A percentile compares a stretch with the other conserved stretches of the same genome.
Conservation (phyloP, 1,140 invertebrate species). For the Aphelenchoides avenae region DNA sequence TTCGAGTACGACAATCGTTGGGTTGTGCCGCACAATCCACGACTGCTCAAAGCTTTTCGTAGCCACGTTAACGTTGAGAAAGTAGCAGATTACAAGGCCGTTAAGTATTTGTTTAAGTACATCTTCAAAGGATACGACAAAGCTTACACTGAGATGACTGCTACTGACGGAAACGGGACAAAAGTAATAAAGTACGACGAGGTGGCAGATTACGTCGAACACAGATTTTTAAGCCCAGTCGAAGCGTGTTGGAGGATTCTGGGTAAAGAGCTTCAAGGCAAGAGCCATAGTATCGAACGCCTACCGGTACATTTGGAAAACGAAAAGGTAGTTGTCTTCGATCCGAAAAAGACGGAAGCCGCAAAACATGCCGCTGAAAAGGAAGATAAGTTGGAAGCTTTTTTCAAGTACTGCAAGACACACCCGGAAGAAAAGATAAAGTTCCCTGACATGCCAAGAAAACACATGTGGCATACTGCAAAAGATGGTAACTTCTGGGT, state of each 20-base stretch:
- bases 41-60: constrained; percentile 12
- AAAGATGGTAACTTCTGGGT: constrained; percentile 17
- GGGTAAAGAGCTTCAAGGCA: constrained; percentile 16
- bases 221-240: constrained; percentile 17
- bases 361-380: too few relatives aligned
- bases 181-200: constrained; percentile 14
- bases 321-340: constrained; percentile 16
- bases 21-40: constrained; percentile 16
- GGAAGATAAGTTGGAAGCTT: constrained; percentile 13
- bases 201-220: constrained; percentile 13
- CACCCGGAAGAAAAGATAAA: not conserved
- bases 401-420: not conserved
- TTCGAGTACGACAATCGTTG: not conserved
- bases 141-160: constrained; percentile 1
- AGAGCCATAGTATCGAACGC: constrained; percentile 2
- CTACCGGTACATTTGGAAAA: constrained; percentile 25
- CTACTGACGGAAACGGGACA: constrained; percentile 1
- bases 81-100: constrained; percentile 12
- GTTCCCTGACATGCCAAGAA: too few relatives aligned
- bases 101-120: constrained; percentile 26
- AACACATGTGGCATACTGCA: constrained; percentile 12
- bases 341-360: too few relatives aligned
- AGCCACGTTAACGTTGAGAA: constrained; percentile 25
- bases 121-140: constrained; percentile 27
- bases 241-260: constrained; percentile 30